Evolutionary conservation across 2,797 vertebrate genomes (phyloP).

Genomic region (Anniella stebbinsi): DNA sequence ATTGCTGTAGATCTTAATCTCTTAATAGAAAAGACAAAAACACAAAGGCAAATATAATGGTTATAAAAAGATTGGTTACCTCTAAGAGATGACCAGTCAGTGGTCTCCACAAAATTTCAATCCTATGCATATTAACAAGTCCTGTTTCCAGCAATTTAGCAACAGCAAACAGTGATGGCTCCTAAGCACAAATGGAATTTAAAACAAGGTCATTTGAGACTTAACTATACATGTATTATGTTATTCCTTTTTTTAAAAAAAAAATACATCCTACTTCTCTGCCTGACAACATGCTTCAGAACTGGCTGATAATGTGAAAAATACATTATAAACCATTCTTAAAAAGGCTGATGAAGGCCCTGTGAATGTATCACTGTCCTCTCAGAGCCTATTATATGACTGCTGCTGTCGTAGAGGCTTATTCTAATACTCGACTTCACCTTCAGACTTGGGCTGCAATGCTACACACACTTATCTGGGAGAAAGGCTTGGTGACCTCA

Average conservation of each 20-base stretch:
- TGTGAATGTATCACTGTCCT: background rate
- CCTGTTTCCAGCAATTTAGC: slow-evolving; percentile 98
- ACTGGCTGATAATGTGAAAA: background rate
- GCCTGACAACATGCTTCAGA: no score
- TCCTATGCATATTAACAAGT: slow-evolving; percentile 97
- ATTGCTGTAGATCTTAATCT: slow-evolving; percentile 6
- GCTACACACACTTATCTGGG: no score
- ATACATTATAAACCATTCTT: background rate
- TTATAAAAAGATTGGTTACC: slow-evolving; percentile 80
- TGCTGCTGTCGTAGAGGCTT: background rate
- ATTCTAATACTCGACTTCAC: background rate
- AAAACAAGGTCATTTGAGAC: slow-evolving; percentile 10
- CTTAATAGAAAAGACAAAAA: background rate
- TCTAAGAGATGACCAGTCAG: slow-evolving; percentile 95
- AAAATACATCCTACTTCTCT: background rate
- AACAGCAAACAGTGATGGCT: slow-evolving; percentile 97
- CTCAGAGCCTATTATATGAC: background rate
- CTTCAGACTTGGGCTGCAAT: background rate
- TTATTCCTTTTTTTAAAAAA: background rate
- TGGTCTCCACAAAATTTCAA: slow-evolving; percentile 98
- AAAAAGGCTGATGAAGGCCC: background rate
- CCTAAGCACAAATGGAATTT: slow-evolving; percentile 79
- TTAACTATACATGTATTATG: background rate
- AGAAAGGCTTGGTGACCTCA: background rate
- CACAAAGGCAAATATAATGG: background rate